Evolutionary conservation across 1,140 invertebrate species (phyloP).

Genomic region (Trichoplusia ni): DNA sequence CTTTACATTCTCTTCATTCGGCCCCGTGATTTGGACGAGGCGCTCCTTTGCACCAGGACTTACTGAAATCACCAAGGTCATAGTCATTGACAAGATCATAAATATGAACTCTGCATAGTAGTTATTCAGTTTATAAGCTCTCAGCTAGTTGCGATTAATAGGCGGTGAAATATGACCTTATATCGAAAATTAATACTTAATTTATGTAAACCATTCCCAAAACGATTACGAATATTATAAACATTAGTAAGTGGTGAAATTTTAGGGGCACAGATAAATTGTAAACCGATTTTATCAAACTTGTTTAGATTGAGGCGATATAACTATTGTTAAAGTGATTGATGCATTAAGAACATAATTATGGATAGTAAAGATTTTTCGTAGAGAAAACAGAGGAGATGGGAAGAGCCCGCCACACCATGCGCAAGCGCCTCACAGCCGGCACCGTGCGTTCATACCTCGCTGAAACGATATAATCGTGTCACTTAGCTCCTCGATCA

Average conservation of each 20-base stretch:
- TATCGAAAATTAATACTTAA: slow-evolving; percentile 23
- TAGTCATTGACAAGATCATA: slow-evolving; percentile 4
- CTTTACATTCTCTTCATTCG: slow-evolving; percentile 95
- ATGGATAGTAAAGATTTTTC: slow-evolving; percentile 10
- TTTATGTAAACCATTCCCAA: slow-evolving; percentile 19
- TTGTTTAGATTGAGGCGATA: neutral
- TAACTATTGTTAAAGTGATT: slow-evolving; percentile 1
- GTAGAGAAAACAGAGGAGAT: slow-evolving; percentile 26
- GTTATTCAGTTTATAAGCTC: slow-evolving; percentile 48
- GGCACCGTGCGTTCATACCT: slow-evolving; percentile 86
- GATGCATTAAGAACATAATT: slow-evolving; percentile 6
- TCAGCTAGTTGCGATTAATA: slow-evolving; percentile 61
- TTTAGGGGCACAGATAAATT: neutral
- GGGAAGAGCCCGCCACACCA: slow-evolving; percentile 54
- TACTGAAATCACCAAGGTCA: slow-evolving; percentile 85
- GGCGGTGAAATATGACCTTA: slow-evolving; percentile 37
- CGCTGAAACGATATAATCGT: slow-evolving; percentile 99
- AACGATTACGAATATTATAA: slow-evolving; percentile 3
- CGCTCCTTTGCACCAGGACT: slow-evolving; percentile 95
- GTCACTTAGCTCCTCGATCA: slow-evolving; percentile 98
- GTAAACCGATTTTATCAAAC: neutral
- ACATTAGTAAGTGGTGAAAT: neutral
- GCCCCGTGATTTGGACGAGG: slow-evolving; percentile 95
- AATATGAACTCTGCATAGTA: slow-evolving; percentile 41
- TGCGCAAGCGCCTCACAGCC: slow-evolving; percentile 51